Evolutionary conservation across 2,888 invertebrate genomes (phyloP).

Genomic region (Dicyrtoma fusca): DNA sequence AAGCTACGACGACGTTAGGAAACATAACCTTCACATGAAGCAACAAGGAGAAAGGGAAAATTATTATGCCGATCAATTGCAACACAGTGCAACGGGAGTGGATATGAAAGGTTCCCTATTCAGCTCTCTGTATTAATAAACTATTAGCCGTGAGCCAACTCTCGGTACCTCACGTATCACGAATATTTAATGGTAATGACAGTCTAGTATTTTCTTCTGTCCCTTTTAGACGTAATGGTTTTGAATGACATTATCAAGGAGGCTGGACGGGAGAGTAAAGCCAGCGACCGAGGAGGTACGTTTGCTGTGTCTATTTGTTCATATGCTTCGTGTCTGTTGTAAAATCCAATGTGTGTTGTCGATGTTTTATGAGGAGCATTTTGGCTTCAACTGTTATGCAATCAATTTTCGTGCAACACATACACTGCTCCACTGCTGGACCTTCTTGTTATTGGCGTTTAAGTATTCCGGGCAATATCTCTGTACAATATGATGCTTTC

Average conservation of each 20-base stretch:
- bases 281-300: constrained; percentile 86
- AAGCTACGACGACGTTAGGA: constrained; percentile 47
- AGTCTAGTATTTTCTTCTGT: neutral
- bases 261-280: constrained; percentile 81
- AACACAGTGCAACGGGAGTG: constrained; percentile 41
- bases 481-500: too few relatives aligned
- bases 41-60: constrained; percentile 45
- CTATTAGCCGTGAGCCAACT: neutral
- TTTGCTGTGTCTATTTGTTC: too few relatives aligned
- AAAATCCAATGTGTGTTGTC: too few relatives aligned
- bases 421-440: too few relatives aligned
- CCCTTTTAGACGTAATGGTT: constrained; percentile 88
- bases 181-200: neutral
- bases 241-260: constrained; percentile 96
- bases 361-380: too few relatives aligned
- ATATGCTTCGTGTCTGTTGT: constrained; percentile 21
- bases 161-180: neutral
- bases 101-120: constrained; percentile 49
- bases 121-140: neutral
- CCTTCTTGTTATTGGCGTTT: too few relatives aligned
- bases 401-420: too few relatives aligned
- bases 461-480: too few relatives aligned
- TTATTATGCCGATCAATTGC: constrained; percentile 43
- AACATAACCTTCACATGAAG: constrained; percentile 34
- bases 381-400: too few relatives aligned